Evolutionary conservation across 2,888 invertebrate genomes (phyloP).

Genomic region (Chrysolina americana): DNA sequence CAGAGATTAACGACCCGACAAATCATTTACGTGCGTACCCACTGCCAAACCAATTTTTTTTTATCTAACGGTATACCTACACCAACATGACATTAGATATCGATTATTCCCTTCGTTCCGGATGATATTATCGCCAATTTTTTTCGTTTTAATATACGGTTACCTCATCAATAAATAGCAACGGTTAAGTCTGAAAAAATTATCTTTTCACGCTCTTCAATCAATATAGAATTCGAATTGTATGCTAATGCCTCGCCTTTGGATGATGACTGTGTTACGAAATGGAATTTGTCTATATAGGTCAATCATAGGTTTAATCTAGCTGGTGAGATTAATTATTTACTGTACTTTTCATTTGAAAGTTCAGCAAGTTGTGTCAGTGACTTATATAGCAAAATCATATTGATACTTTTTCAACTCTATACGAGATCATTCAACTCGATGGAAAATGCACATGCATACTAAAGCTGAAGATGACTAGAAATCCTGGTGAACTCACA

Average conservation of each 20-base stretch:
- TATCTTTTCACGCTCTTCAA: conserved; percentile 17
- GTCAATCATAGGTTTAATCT: conserved; percentile 19
- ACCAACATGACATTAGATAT: conserved; percentile 20
- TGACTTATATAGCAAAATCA: not conserved
- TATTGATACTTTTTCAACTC: no score
- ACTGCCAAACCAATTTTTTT: conserved; percentile 5
- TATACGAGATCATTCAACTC: no score
- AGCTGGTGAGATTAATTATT: conserved; percentile 6
- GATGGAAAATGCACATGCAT: no score
- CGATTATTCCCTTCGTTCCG: conserved; percentile 2
- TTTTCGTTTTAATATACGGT: conserved; percentile 26
- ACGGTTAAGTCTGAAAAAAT: conserved; percentile 20
- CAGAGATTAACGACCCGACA: conserved; percentile 15
- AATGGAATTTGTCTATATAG: conserved; percentile 14
- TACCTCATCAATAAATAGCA: conserved; percentile 26
- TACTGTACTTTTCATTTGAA: not conserved
- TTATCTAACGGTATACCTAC: not conserved
- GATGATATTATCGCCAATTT: conserved; percentile 10
- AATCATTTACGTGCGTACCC: conserved; percentile 6
- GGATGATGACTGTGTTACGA: conserved; percentile 9
- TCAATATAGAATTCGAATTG: conserved; percentile 24
- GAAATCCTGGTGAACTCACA: no score
- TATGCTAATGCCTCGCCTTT: conserved; percentile 23
- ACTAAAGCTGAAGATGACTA: no score
- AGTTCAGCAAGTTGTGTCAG: not conserved